These are phyloP conservation scores for Rhombomys opimus DNA, from an alignment of 2,113 vertebrate species.

Conservation along the genomic window DNA sequence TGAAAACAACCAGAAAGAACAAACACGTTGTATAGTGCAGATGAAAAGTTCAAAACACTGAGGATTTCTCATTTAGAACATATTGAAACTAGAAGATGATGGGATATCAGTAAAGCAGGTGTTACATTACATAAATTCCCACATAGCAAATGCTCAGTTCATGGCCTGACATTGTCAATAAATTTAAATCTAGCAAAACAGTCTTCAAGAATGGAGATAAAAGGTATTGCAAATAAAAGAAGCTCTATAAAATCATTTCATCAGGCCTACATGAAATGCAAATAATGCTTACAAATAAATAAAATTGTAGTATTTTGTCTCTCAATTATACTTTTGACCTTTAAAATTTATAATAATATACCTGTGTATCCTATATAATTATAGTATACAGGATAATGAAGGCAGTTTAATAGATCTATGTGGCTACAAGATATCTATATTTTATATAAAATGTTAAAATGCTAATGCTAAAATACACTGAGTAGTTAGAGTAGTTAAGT, in stretches of 20 bases:
- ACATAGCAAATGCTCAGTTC: not conserved
- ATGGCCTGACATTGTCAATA: not conserved
- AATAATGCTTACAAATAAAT: conserved; percentile 1
- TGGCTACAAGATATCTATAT: not conserved
- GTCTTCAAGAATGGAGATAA: not conserved
- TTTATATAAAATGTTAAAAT: not conserved
- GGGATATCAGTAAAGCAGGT: not conserved
- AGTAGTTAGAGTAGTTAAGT: conserved; percentile 22
- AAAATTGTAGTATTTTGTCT: not conserved
- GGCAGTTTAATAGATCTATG: conserved; percentile 3
- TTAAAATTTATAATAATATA: conserved; percentile 38
- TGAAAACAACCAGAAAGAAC: not conserved
- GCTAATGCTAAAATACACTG: not conserved
- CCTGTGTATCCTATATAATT: not conserved
- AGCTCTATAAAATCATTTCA: conserved; percentile 4
- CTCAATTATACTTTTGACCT: not conserved
- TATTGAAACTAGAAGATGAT: not conserved
- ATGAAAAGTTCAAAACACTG: not conserved
- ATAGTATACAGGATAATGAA: not conserved
- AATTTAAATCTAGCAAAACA: not conserved
- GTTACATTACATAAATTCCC: not conserved
- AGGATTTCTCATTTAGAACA: not conserved
- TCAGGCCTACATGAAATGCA: not conserved
- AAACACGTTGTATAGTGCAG: not conserved
- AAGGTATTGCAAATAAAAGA: not conserved